A percentile compares a stretch with the other conserved stretches of the same genome.
Evolutionary conservation across 2,888 invertebrate species (phyloP).

Genomic region (Bombyx huttoni): DNA sequence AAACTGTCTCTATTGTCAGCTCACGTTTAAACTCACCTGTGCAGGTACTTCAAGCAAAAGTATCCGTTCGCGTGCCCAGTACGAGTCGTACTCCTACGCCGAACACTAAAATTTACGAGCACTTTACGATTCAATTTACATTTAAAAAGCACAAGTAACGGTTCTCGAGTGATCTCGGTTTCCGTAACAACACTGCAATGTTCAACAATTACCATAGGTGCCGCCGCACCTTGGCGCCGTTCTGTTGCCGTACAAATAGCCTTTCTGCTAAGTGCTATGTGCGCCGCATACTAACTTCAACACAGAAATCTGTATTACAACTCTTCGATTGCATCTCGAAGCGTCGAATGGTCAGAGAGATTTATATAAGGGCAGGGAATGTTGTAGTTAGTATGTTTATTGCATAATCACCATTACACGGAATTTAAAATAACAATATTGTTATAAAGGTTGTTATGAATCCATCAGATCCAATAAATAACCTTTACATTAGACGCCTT

Average conservation of each 20-base stretch:
- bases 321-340: too few relatives aligned
- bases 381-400: too few relatives aligned
- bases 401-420: too few relatives aligned
- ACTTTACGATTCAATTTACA: slow-evolving; percentile 53
- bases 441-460: too few relatives aligned
- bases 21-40: slow-evolving; percentile 10
- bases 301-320: too few relatives aligned
- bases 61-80: slow-evolving; percentile 15
- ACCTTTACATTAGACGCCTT: too few relatives aligned
- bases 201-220: slow-evolving; percentile 19
- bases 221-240: neutral
- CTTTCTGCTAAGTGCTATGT: neutral
- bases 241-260: neutral
- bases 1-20: slow-evolving; percentile 12
- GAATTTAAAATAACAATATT: too few relatives aligned
- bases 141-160: slow-evolving; percentile 44
- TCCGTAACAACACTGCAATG: slow-evolving; percentile 23
- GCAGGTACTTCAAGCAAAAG: slow-evolving; percentile 7
- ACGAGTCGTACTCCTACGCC: slow-evolving; percentile 25
- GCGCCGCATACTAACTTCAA: neutral
- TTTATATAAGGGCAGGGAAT: too few relatives aligned
- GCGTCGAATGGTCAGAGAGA: too few relatives aligned
- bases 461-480: too few relatives aligned
- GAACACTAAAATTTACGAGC: slow-evolving; percentile 34
- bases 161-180: slow-evolving; percentile 34